Conservation (phyloP, 2,113 vertebrate species). For the Colius striatus region DNA sequence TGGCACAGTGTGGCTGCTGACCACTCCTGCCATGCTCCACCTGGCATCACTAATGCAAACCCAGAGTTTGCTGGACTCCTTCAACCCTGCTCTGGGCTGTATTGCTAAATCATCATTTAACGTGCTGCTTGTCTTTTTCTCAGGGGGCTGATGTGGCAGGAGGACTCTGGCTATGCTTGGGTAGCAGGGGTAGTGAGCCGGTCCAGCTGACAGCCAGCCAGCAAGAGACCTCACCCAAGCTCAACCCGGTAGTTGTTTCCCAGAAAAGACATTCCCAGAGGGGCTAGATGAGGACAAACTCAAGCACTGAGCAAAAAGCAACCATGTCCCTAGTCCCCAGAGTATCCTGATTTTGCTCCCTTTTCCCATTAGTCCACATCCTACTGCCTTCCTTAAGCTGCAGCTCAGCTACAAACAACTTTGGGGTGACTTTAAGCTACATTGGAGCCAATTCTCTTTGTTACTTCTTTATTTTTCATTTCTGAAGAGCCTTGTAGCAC, state of each 20-base stretch:
- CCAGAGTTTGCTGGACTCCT: background rate
- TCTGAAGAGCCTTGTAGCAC: background rate
- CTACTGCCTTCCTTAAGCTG: background rate
- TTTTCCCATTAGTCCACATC: background rate
- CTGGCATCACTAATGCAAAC: fast-evolving
- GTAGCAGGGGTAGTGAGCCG: background rate
- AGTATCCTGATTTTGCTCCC: background rate
- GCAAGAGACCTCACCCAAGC: background rate
- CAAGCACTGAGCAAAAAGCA: background rate
- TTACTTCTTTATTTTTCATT: background rate
- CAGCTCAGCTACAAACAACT: background rate
- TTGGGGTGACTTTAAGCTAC: background rate
- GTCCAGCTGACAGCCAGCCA: fast-evolving
- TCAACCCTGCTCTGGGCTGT: background rate
- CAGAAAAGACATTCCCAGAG: background rate
- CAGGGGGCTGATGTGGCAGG: fast-evolving
- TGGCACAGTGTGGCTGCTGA: background rate
- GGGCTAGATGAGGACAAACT: background rate
- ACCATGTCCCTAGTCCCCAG: fast-evolving
- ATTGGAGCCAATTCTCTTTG: background rate
- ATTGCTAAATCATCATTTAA: background rate
- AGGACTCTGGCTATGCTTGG: fast-evolving
- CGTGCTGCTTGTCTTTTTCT: background rate
- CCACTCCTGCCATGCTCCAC: fast-evolving
- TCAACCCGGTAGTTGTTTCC: background rate